Evolutionary conservation across 2,888 invertebrate genomes (phyloP).

Genomic region (Philonicus albiceps): DNA sequence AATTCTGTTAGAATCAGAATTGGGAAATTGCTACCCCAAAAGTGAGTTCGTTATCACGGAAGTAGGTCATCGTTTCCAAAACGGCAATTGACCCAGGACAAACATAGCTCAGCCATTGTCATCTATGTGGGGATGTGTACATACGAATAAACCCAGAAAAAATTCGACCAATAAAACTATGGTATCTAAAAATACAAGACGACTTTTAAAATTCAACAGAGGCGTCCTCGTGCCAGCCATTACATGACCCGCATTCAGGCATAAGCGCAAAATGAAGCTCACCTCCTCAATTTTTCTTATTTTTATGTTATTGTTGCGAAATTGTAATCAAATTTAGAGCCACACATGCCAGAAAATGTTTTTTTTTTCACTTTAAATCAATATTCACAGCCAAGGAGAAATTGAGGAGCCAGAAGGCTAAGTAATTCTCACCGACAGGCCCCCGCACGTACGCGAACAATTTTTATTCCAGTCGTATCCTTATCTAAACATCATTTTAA

Average conservation of each 20-base stretch:
- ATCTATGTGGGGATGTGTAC: not conserved
- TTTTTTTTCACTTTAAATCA: conserved; percentile 8
- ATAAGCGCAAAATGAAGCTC: not conserved
- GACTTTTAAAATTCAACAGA: not conserved
- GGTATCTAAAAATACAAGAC: not conserved
- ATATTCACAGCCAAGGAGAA: not conserved
- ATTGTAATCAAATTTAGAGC: not conserved
- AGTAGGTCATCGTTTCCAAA: not conserved
- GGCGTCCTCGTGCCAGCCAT: not conserved
- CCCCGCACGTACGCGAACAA: not conserved
- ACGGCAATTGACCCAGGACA: not conserved
- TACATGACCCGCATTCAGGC: not conserved
- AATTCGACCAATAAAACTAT: not conserved
- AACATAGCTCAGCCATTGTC: not conserved
- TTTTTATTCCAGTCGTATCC: conserved; percentile 33
- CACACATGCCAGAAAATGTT: not conserved
- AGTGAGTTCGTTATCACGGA: not conserved
- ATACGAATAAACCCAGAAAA: not conserved
- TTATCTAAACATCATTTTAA: conserved; percentile 40
- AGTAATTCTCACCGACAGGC: not conserved
- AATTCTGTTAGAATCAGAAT: not conserved
- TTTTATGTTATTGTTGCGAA: conserved; percentile 20
- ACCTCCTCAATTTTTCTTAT: not conserved
- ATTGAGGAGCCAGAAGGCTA: not conserved
- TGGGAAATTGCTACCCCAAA: not conserved